Evolutionary conservation across 2,113 vertebrate species (phyloP).

Genomic region (Potamarius usumacintae): DNA sequence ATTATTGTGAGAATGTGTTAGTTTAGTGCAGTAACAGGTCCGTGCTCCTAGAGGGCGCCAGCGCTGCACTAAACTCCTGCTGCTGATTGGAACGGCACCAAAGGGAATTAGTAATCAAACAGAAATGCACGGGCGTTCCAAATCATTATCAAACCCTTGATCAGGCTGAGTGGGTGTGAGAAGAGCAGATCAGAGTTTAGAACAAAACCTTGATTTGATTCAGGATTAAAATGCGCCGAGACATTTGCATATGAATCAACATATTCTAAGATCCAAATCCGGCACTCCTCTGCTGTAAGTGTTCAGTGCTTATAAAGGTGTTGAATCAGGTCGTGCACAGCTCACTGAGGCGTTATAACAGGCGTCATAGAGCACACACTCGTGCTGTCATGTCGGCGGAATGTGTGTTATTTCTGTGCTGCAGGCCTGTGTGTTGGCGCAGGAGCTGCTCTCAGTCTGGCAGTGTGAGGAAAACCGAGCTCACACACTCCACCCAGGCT

Average conservation of each 20-base stretch:
- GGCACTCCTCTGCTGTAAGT: not conserved
- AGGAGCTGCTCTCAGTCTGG: conserved; percentile 17
- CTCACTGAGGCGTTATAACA: not conserved
- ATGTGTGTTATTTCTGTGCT: not conserved
- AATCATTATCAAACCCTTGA: not conserved
- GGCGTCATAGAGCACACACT: not conserved
- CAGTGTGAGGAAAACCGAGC: conserved; percentile 53
- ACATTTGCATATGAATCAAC: not conserved
- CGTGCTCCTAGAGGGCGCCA: conserved; percentile 67
- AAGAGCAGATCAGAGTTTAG: too few species aligned
- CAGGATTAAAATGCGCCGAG: not conserved
- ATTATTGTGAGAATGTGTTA: not conserved
- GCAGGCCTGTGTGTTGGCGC: conserved; percentile 5
- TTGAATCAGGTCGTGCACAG: not conserved
- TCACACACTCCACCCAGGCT: conserved; percentile 57
- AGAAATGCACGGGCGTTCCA: not conserved
- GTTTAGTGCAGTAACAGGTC: conserved; percentile 59
- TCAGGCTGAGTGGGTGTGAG: not conserved
- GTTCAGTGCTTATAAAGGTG: not conserved
- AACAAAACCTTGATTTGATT: too few species aligned
- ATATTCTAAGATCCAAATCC: not conserved
- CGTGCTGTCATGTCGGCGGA: not conserved
- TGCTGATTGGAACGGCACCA: conserved; percentile 9
- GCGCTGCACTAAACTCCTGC: conserved; percentile 51
- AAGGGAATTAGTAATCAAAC: conserved; percentile 6